phyloP scores from a whole-genome alignment of 1,140 invertebrate species.

The Conus ventricosus region DNA sequence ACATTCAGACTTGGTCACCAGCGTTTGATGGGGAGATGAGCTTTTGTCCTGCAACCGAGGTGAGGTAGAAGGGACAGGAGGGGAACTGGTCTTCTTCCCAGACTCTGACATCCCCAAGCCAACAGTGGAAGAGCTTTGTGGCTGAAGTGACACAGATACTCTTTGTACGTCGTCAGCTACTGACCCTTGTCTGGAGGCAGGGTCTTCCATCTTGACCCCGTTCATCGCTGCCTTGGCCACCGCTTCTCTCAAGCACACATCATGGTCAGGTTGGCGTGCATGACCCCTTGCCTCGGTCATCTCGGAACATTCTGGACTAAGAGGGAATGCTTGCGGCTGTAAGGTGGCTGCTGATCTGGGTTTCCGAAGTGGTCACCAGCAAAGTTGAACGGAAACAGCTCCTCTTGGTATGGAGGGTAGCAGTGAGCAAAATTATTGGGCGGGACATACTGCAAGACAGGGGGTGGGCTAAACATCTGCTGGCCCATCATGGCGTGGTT shows the following conservation, averaged over 20 bases:
- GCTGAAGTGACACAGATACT: background rate
- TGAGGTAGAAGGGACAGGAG: background rate
- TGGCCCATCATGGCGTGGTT: background rate
- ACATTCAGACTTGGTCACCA: too few species aligned
- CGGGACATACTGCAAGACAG: background rate
- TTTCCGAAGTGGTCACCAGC: background rate
- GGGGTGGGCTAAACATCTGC: background rate
- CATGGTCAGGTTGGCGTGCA: background rate
- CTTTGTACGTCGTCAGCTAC: background rate
- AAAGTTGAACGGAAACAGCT: background rate
- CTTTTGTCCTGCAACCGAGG: background rate
- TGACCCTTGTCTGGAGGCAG: background rate
- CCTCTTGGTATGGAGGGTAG: background rate
- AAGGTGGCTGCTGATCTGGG: background rate
- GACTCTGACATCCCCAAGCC: background rate
- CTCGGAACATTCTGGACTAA: background rate
- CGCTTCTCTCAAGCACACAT: background rate
- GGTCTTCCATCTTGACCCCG: background rate
- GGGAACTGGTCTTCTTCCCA: background rate
- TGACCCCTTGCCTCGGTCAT: background rate
- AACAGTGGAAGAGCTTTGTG: background rate
- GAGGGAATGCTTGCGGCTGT: too few species aligned
- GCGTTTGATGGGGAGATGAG: background rate
- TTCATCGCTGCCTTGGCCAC: background rate
- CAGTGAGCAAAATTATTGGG: background rate